phyloP scores from a whole-genome alignment of 2,113 vertebrate species.

The Corythornis vintsioides region DNA sequence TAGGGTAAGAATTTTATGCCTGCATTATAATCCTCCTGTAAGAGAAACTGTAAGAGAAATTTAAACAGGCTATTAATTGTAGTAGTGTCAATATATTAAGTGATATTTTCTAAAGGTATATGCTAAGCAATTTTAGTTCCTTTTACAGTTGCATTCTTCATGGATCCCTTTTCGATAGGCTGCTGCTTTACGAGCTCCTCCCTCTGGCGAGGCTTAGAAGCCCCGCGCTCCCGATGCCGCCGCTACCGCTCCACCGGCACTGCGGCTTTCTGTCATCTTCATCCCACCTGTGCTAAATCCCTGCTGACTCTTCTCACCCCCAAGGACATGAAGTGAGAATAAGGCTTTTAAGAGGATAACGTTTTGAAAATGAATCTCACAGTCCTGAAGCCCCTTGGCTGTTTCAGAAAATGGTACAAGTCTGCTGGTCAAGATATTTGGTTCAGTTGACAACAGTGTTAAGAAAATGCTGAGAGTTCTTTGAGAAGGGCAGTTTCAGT shows the following conservation, averaged over 20 bases:
- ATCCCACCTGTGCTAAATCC: conserved; percentile 46
- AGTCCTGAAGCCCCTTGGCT: not conserved
- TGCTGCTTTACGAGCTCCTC: conserved; percentile 38
- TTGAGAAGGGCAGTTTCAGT: not conserved
- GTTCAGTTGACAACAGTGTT: not conserved
- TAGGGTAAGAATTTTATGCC: conserved; percentile 49
- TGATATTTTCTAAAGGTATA: conserved; percentile 62
- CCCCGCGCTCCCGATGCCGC: not conserved
- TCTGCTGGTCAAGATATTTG: not conserved
- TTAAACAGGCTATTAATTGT: conserved; percentile 70
- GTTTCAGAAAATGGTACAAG: not conserved
- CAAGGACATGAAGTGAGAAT: conserved; percentile 30
- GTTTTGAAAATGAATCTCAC: not conserved
- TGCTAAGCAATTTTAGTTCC: conserved; percentile 62
- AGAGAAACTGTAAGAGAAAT: conserved; percentile 68
- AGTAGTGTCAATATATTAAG: conserved; percentile 63
- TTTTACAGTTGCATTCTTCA: conserved; percentile 49
- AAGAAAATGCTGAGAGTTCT: not conserved
- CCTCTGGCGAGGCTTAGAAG: conserved; percentile 31
- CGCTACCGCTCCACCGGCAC: not conserved
- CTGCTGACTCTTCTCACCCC: conserved; percentile 23
- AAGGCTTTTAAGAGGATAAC: conserved; percentile 16
- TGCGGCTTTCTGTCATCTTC: conserved; percentile 26
- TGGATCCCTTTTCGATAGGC: conserved; percentile 55
- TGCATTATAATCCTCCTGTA: conserved; percentile 61